These are phyloP conservation scores for Gambusia affinis DNA, from an alignment of 2,113 vertebrate species.

Conservation along the genomic window DNA sequence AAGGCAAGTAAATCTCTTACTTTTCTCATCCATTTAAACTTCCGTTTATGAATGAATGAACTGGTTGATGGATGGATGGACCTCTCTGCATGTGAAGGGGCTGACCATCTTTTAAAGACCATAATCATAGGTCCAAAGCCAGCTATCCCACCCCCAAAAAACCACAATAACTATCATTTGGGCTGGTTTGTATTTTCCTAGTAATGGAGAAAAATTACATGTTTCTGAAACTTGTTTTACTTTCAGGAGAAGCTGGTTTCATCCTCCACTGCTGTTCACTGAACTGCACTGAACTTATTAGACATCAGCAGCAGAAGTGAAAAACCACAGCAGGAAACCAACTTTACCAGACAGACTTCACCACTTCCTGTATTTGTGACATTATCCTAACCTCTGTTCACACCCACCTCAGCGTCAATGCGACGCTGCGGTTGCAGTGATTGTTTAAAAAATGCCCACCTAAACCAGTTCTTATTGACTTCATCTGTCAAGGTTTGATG, in stretches of 20 bases:
- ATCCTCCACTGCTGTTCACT: background rate
- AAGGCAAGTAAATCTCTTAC: background rate
- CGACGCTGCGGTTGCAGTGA: constrained; percentile 4
- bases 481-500: constrained; percentile 7
- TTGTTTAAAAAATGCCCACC: background rate
- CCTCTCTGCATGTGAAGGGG: no score
- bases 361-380: constrained; percentile 75
- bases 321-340: constrained; percentile 81
- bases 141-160: no score
- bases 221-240: background rate
- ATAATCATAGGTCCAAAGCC: no score
- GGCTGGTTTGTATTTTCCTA: background rate
- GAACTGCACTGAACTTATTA: background rate
- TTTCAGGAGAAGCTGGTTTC: background rate
- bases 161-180: background rate
- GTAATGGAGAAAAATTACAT: background rate
- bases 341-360: constrained; percentile 61
- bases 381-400: constrained; percentile 6
- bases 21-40: background rate
- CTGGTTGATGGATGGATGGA: no score
- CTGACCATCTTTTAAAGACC: no score
- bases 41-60: background rate
- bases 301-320: constrained; percentile 52
- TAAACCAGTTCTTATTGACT: background rate
- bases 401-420: background rate